These are phyloP conservation scores for Amblyopsis hoosieri DNA, from an alignment of 2,797 vertebrate species.

Conservation along the genomic window DNA sequence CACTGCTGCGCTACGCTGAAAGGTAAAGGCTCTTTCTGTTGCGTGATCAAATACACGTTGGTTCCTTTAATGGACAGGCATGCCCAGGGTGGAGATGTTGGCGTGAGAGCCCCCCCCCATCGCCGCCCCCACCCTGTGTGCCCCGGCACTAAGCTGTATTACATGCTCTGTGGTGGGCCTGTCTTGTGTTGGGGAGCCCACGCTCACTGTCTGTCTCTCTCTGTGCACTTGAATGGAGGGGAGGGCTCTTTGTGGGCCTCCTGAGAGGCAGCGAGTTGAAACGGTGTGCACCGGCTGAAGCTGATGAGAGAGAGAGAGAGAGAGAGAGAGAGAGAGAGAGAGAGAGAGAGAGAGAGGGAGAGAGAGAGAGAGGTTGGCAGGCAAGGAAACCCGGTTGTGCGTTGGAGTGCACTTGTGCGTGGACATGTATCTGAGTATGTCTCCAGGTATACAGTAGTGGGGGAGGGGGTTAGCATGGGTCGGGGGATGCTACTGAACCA, in stretches of 20 bases:
- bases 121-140: conserved; percentile 57
- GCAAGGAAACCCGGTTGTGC: conserved; percentile 41
- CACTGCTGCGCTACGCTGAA: conserved; percentile 1
- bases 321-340: conserved; percentile 44
- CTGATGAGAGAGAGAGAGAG: conserved; percentile 70
- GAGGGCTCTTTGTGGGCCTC: conserved; percentile 73
- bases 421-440: conserved; percentile 35
- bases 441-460: conserved; percentile 18
- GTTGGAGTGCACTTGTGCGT: conserved; percentile 52
- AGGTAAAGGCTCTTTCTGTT: too few species aligned
- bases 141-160: conserved; percentile 75
- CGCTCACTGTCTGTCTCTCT: conserved; percentile 57
- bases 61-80: too few species aligned
- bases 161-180: conserved; percentile 74
- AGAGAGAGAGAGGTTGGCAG: conserved; percentile 71
- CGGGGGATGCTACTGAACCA: conserved; percentile 42
- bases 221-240: conserved; percentile 54
- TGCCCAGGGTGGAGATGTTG: conserved; percentile 65
- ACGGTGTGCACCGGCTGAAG: conserved; percentile 72
- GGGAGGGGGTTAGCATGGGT: conserved; percentile 31
- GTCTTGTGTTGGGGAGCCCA: conserved; percentile 63
- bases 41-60: too few species aligned
- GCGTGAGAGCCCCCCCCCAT: conserved; percentile 23
- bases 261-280: conserved; percentile 72
- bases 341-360: conserved; percentile 59